phyloP scores from a whole-genome alignment of 2,797 vertebrate genomes.

The Sarcoramphus papa region DNA sequence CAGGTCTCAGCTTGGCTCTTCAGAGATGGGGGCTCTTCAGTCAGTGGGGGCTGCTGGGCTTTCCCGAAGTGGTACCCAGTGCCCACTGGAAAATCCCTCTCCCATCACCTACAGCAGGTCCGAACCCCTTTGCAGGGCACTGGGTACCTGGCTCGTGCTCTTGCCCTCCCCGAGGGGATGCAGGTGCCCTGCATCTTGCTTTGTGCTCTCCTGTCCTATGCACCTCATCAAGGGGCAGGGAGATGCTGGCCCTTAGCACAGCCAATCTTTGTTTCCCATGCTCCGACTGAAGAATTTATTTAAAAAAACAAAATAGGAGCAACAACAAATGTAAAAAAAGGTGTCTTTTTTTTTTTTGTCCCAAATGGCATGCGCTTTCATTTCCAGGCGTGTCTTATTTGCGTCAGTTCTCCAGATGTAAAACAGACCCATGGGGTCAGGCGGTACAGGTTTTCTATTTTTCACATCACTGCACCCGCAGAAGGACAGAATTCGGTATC shows the following conservation, averaged over 20 bases:
- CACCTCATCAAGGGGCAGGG: background rate
- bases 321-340: background rate
- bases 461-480: constrained; percentile 50
- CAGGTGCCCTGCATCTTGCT: background rate
- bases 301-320: background rate
- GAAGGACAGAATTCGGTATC: constrained; percentile 5
- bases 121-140: background rate
- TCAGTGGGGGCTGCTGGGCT: background rate
- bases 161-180: fast-evolving
- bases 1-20: background rate
- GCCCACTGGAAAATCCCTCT: background rate
- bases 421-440: constrained; percentile 46
- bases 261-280: background rate
- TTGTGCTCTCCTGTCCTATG: background rate
- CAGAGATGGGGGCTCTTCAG: background rate
- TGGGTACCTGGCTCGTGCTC: background rate
- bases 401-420: background rate
- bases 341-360: background rate
- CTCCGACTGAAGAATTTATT: background rate
- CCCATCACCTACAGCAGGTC: background rate
- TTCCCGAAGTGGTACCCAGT: background rate
- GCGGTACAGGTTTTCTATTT: constrained; percentile 58
- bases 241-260: background rate
- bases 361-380: background rate
- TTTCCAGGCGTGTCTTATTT: background rate